Evolutionary conservation across 2,113 vertebrate species (phyloP).

Genomic region (Callospermophilus lateralis): DNA sequence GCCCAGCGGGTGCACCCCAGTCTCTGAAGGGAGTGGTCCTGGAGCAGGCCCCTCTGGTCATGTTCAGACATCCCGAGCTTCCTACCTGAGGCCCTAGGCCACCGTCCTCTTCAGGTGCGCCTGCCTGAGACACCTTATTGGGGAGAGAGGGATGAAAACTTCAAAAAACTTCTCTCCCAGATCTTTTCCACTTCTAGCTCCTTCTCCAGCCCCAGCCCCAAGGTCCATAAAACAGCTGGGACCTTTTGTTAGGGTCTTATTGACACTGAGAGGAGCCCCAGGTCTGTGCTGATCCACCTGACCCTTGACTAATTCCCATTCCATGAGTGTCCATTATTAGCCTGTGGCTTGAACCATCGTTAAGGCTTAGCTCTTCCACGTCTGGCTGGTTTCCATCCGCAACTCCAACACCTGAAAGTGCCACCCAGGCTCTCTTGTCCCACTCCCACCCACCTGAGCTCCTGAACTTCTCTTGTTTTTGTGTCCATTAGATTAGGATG

Average conservation of each 20-base stretch:
- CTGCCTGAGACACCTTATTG: neutral
- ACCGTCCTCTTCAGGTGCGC: neutral
- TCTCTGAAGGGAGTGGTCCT: no score
- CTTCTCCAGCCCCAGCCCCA: neutral
- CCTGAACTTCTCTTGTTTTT: neutral
- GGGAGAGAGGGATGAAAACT: neutral
- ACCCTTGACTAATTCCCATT: neutral
- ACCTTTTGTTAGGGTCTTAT: neutral
- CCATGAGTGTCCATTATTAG: neutral
- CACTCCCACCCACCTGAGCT: neutral
- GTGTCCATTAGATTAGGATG: neutral
- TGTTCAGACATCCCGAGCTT: no score
- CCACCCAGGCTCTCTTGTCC: neutral
- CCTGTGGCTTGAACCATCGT: neutral
- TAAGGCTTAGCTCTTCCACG: neutral
- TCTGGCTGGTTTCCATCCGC: neutral
- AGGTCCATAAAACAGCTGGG: neutral
- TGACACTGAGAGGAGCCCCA: neutral
- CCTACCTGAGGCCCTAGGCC: neutral
- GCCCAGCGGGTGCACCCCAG: accelerated
- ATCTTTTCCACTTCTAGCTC: neutral
- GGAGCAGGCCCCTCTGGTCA: no score
- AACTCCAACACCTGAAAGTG: neutral
- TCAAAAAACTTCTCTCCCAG: neutral
- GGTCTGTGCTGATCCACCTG: neutral